phyloP scores from a whole-genome alignment of 2,888 invertebrate species.

The Platycheirus rosarum region DNA sequence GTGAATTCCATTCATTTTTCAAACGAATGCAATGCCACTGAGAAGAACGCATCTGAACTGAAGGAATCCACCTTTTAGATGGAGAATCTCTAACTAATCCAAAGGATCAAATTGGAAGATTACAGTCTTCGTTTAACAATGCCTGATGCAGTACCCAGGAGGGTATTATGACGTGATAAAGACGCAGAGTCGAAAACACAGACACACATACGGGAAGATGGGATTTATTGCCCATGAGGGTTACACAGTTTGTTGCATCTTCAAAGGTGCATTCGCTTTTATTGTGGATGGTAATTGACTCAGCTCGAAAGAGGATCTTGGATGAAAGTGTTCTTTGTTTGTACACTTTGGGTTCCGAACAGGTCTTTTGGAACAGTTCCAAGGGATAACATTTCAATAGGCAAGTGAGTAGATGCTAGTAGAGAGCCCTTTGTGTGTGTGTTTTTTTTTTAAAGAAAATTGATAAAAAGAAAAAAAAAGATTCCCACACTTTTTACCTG shows the following conservation, averaged over 20 bases:
- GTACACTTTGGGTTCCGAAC: slow-evolving; percentile 48
- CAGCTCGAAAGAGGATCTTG: background rate
- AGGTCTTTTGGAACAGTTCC: slow-evolving; percentile 2
- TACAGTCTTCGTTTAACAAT: slow-evolving; percentile 47
- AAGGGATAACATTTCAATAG: background rate
- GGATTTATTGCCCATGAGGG: slow-evolving; percentile 21
- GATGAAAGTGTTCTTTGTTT: slow-evolving; percentile 55
- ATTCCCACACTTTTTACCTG: slow-evolving; percentile 45
- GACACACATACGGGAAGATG: background rate
- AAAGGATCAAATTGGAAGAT: slow-evolving; percentile 51
- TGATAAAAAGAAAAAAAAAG: background rate
- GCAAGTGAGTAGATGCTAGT: background rate
- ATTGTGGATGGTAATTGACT: slow-evolving; percentile 13
- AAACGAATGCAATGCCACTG: slow-evolving; percentile 6
- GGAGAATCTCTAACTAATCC: slow-evolving; percentile 37
- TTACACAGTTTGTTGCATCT: slow-evolving; percentile 5
- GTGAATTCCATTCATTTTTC: slow-evolving; percentile 36
- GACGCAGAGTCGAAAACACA: background rate
- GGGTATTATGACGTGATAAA: slow-evolving; percentile 54
- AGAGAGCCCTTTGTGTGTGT: slow-evolving; percentile 24
- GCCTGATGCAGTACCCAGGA: slow-evolving; percentile 7
- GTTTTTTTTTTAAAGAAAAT: background rate
- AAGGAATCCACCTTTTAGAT: slow-evolving; percentile 25
- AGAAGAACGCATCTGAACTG: slow-evolving; percentile 31
- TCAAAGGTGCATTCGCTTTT: slow-evolving; percentile 36